Evolutionary conservation across 1,140 invertebrate species (phyloP), one percentile per base, ranked within the genome.

Genomic region (Solenopsis fugax): DNA sequence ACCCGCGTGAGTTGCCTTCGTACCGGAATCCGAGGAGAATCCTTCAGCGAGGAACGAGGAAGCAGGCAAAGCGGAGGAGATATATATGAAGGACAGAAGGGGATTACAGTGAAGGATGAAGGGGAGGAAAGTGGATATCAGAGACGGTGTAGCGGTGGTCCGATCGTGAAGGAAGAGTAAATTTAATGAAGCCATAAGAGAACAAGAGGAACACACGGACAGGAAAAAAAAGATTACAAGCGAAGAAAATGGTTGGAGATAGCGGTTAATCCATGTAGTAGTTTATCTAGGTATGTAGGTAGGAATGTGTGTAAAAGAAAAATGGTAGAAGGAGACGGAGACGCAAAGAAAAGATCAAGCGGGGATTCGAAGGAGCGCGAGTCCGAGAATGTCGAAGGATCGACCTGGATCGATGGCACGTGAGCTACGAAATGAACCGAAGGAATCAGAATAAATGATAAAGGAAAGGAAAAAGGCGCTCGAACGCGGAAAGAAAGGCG

Each of bases 31-130:
- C 13, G 45, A 78, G 24, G 54, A 81, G 34, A 18, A 71, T 50
- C 13, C 65, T 69, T 71, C 41, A 13, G 75, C 24, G 58, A 52
- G 67, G 62, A 13, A 85, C 29, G 29, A 58, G 78, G 29, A 76
- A 80, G 24, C 37, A 58, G 34, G 29, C 45, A n/a, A 52, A 34
- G 6, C 21, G 71, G 34, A 77, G 41, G 9, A 56, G 45, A 52
- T 62, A 67, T 50, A 78, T 62, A 76, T 71, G 88, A 60, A 45
- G 58, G 13, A 16, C 54, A 64, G 21, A 21, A 45, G 45, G 78
- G 29, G 41, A 54, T 50, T 85, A 69, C 48, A 52, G 29, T 80
- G 80, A 89, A 84, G 52, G 29, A 84, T 72, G 73, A 73, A 81
- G 60, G 54, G 65, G 34, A 85, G 50, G 41, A 72, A 48, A 71